Evolutionary conservation across 2,888 invertebrate genomes (phyloP).

Genomic region (Ophonus ardosiacus): DNA sequence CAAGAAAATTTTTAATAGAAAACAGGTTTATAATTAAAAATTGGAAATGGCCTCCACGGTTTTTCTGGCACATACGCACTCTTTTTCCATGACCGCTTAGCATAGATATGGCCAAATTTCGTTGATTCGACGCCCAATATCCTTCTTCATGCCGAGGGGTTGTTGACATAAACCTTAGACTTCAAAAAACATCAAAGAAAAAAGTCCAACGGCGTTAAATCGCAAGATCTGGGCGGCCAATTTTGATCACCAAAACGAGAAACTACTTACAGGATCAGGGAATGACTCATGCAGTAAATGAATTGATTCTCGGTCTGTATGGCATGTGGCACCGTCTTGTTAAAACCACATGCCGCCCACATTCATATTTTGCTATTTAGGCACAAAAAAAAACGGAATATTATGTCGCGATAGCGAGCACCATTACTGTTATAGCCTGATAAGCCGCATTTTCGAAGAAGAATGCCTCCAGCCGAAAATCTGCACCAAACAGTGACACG

Average conservation of each 20-base stretch:
- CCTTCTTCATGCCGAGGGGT: slow-evolving; percentile 66
- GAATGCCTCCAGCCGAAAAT: neutral
- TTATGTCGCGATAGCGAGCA: neutral
- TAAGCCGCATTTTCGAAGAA: neutral
- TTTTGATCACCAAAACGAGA: slow-evolving; percentile 3
- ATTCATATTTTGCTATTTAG: neutral
- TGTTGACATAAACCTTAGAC: slow-evolving; percentile 64
- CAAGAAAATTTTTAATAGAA: slow-evolving; percentile 7
- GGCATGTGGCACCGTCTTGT: neutral
- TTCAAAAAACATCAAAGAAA: slow-evolving; percentile 64
- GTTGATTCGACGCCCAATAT: slow-evolving; percentile 66
- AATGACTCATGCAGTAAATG: neutral
- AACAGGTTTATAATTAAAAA: neutral
- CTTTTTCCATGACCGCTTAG: slow-evolving; percentile 67
- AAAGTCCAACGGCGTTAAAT: slow-evolving; percentile 65
- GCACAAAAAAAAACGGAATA: neutral
- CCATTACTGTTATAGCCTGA: neutral
- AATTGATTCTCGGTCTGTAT: neutral
- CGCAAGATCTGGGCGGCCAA: slow-evolving; percentile 64
- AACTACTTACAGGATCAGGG: neutral
- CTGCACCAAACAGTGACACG: neutral
- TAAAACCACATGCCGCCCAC: too few relatives aligned
- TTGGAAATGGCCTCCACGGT: neutral
- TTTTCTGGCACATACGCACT: slow-evolving; percentile 64
- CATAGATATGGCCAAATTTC: slow-evolving; percentile 68